These are phyloP conservation scores for Helogale parvula DNA, from an alignment of 2,113 vertebrate genomes.

Conservation along the genomic window DNA sequence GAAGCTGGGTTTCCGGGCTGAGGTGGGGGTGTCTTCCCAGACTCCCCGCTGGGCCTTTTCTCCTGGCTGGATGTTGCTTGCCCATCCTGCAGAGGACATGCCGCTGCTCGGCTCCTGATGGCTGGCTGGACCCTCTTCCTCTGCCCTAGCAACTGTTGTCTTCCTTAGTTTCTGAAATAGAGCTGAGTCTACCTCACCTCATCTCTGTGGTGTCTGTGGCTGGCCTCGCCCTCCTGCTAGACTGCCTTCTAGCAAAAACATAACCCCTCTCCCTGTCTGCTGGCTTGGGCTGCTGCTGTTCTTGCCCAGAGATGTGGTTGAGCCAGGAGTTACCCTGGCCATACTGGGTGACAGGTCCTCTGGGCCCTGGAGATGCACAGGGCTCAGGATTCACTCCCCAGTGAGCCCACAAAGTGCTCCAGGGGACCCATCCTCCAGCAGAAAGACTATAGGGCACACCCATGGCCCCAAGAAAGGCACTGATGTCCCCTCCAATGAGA, in stretches of 20 bases:
- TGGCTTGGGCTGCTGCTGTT: neutral
- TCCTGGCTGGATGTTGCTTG: neutral
- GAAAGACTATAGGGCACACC: neutral
- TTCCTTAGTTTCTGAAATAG: neutral
- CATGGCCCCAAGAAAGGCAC: neutral
- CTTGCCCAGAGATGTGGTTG: neutral
- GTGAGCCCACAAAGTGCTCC: neutral
- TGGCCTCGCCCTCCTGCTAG: neutral
- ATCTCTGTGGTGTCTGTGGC: neutral
- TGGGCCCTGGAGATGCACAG: neutral
- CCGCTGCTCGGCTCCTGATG: rapidly evolving
- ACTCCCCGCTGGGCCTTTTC: neutral
- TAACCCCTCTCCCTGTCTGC: too few relatives aligned
- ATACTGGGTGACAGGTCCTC: neutral
- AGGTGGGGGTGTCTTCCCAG: neutral
- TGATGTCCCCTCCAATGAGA: neutral
- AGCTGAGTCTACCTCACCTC: neutral
- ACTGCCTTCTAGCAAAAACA: neutral
- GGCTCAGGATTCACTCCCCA: neutral
- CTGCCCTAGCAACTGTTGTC: neutral
- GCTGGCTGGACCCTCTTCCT: neutral
- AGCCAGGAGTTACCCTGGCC: neutral
- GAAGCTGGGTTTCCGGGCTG: neutral
- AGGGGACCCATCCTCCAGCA: neutral
- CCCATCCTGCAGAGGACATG: neutral